phyloP scores from a whole-genome alignment of 1,140 invertebrate species.

The Bombus soroeensis region DNA sequence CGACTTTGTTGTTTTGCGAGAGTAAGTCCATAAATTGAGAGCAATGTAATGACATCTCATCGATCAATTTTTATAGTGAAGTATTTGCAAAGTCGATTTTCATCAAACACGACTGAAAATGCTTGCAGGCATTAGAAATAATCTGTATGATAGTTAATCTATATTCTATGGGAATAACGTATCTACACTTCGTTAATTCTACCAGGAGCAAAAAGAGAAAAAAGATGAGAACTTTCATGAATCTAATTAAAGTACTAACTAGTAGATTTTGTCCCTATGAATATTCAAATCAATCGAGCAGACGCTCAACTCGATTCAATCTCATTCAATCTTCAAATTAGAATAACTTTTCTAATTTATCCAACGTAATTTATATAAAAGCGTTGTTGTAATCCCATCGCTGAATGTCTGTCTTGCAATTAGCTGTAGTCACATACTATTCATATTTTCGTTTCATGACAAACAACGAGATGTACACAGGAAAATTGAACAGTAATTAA shows the following conservation, averaged over 20 bases:
- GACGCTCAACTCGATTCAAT: neutral
- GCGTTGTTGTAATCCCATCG: neutral
- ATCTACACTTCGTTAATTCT: neutral
- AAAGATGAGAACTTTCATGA: neutral
- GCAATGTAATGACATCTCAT: neutral
- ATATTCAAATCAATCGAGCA: slow-evolving; percentile 35
- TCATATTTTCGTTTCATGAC: no score
- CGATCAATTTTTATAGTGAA: neutral
- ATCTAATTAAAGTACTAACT: slow-evolving; percentile 12
- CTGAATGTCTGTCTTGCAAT: neutral
- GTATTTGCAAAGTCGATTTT: neutral
- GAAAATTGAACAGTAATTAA: no score
- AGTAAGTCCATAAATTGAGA: neutral
- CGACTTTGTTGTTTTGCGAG: neutral
- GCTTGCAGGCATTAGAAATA: neutral
- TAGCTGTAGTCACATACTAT: neutral
- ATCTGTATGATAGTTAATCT: neutral
- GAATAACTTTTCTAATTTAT: slow-evolving; percentile 16
- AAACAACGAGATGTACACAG: no score
- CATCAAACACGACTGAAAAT: neutral
- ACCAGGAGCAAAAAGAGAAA: no score
- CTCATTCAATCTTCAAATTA: slow-evolving; percentile 4
- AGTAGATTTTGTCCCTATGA: slow-evolving; percentile 15
- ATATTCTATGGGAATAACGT: neutral
- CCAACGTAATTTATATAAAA: neutral